Base-by-base conservation (phyloP, 2,113 vertebrate species). In the Eira barbara region DNA sequence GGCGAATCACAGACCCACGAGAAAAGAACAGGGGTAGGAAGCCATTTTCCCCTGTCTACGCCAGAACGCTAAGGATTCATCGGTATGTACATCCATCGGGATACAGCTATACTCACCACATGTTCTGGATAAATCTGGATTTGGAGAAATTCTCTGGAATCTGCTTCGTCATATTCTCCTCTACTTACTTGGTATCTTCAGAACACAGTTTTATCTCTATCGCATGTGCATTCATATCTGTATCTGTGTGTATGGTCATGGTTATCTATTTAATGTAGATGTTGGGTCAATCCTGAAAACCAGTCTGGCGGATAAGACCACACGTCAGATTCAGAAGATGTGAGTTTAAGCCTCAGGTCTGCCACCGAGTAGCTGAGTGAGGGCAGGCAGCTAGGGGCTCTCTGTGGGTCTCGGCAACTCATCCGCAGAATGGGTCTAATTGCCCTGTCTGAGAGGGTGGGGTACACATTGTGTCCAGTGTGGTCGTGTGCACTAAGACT, bases 221-320 rank as follows among this genome's bases (percentile, higher is more conserved):
- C 4, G 0, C 20, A 27, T 4, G 13, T 6, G 29, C 15, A 5
- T 21, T 12, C 21, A 3, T 8, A 15, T 59, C 36, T 36, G 2
- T 9, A 27, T 20, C 49, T 31, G 14, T 45, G 55, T 1, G 13
- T 6, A 5, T 12, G 27, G 55, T n/a, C n/a, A 3, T 39, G 36
- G 9, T 3, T 17, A 52, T 8, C 1, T n/a, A 29, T 27, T 39
- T 45, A 11, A 87, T 7, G 21, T 2, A 1, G 8, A 31, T 6
- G 21, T 45, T 69, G 52, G 55, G 27, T 21, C 18, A 27, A 29
- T 21, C 52, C n/a, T 63, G 63, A 81, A 61, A 63, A 52, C 6
- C 39, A 73, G 15, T 71, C 42, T 42, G n/a, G 15, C 55, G 20
- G 21, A 29, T 52, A 52, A n/a, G 73, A 27, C 12, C 3, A 5